Evolutionary conservation across 23 tunicate genomes (phyloP).

Genomic region (Phallusia fumigata): DNA sequence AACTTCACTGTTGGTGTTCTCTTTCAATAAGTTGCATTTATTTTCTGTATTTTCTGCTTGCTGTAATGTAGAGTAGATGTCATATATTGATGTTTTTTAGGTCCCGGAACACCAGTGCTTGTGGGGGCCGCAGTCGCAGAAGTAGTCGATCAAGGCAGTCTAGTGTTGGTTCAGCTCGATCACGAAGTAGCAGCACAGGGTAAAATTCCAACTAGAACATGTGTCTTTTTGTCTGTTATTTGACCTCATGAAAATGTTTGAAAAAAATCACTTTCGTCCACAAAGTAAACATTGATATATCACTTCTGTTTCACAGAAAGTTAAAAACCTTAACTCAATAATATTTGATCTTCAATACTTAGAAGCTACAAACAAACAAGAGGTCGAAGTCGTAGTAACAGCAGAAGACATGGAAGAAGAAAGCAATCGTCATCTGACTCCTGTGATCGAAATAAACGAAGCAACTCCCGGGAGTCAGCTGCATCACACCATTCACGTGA

Average conservation of each 20-base stretch:
- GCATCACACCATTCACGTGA: neutral
- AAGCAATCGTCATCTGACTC: neutral
- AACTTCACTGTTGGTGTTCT: too few relatives aligned
- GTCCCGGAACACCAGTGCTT: conserved; percentile 25
- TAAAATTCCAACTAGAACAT: too few relatives aligned
- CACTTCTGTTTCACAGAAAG: too few relatives aligned
- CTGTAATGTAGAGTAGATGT: too few relatives aligned
- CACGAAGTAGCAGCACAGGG: conserved; percentile 89
- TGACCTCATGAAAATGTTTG: too few relatives aligned
- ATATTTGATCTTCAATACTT: neutral
- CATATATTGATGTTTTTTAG: neutral
- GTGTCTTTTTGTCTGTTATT: too few relatives aligned
- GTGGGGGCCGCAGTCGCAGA: conserved; percentile 48
- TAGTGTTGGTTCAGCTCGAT: conserved; percentile 62
- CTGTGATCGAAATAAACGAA: neutral
- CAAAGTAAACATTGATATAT: too few relatives aligned
- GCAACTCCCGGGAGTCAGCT: neutral
- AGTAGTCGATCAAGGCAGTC: conserved; percentile 52
- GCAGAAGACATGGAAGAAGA: conserved; percentile 17
- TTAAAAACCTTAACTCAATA: too few relatives aligned
- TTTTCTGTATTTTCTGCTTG: too few relatives aligned
- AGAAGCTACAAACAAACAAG: conserved; percentile 4
- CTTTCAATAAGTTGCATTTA: too few relatives aligned
- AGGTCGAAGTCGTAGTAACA: conserved; percentile 12
- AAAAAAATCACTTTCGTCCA: too few relatives aligned